Evolutionary conservation across 2,797 vertebrate species (phyloP).

Genomic region (Lagorchestes hirsutus): DNA sequence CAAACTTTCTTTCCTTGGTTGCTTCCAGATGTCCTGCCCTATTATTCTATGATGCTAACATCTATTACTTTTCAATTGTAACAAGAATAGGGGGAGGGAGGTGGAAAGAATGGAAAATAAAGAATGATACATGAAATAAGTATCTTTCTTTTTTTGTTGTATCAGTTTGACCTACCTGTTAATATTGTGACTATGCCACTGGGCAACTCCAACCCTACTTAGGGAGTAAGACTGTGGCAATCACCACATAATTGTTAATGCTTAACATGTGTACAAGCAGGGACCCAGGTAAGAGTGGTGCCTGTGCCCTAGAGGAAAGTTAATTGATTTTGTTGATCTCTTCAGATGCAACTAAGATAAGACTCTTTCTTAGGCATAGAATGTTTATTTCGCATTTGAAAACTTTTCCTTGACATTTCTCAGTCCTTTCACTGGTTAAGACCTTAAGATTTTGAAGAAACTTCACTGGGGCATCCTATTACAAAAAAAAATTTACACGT

Average conservation of each 20-base stretch:
- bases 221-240: not conserved
- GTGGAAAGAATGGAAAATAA: not conserved
- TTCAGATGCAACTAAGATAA: not conserved
- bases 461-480: not conserved
- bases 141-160: not conserved
- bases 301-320: not conserved
- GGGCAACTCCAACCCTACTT: not conserved
- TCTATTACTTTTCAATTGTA: not conserved
- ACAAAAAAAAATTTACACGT: not conserved
- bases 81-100: not conserved
- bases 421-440: not conserved
- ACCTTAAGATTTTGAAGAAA: not conserved
- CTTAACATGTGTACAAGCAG: not conserved
- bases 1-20: not conserved
- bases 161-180: not conserved
- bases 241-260: not conserved
- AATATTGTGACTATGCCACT: not conserved
- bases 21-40: not conserved
- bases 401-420: not conserved
- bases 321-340: not conserved
- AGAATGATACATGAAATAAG: not conserved
- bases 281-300: not conserved
- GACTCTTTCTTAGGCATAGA: not conserved
- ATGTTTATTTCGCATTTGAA: not conserved
- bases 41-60: not conserved